Evolutionary conservation across 2,888 invertebrate genomes (phyloP).

Genomic region (Automeris io): DNA sequence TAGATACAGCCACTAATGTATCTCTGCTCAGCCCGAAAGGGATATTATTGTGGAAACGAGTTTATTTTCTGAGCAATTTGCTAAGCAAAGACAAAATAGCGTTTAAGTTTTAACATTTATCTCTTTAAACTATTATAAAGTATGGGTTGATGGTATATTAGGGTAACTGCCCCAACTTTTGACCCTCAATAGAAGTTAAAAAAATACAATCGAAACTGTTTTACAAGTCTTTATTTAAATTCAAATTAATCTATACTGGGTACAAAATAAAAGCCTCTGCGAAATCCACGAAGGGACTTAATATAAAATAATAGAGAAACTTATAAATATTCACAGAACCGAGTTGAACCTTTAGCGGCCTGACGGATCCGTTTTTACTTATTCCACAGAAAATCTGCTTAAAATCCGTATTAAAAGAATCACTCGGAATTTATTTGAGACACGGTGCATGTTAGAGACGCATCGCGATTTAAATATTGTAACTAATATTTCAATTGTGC

Average conservation of each 20-base stretch:
- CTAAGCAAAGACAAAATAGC: too few species aligned
- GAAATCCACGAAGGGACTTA: slow-evolving; percentile 47
- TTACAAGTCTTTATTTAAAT: slow-evolving; percentile 29
- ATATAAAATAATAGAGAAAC: slow-evolving; percentile 75
- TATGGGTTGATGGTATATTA: too few species aligned
- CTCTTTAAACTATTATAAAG: too few species aligned
- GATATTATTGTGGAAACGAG: too few species aligned
- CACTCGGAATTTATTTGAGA: slow-evolving; percentile 73
- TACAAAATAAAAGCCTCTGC: slow-evolving; percentile 43
- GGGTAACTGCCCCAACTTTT: too few species aligned
- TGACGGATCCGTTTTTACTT: slow-evolving; percentile 76
- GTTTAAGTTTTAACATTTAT: too few species aligned
- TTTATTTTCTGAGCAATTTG: too few species aligned
- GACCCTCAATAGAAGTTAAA: neutral
- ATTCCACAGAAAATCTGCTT: slow-evolving; percentile 76
- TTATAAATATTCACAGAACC: slow-evolving; percentile 72
- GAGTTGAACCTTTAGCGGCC: slow-evolving; percentile 68
- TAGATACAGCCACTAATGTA: too few species aligned
- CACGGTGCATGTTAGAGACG: slow-evolving; percentile 22
- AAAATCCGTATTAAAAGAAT: slow-evolving; percentile 77
- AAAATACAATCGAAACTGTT: neutral
- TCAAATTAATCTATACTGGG: slow-evolving; percentile 50
- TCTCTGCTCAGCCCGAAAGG: too few species aligned
- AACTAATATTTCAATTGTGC: neutral
- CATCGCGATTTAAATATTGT: slow-evolving; percentile 9